Evolutionary conservation across 2,888 invertebrate species (phyloP), one percentile per base, ranked within the genome.

Genomic region (Cylindroiulus punctatus): DNA sequence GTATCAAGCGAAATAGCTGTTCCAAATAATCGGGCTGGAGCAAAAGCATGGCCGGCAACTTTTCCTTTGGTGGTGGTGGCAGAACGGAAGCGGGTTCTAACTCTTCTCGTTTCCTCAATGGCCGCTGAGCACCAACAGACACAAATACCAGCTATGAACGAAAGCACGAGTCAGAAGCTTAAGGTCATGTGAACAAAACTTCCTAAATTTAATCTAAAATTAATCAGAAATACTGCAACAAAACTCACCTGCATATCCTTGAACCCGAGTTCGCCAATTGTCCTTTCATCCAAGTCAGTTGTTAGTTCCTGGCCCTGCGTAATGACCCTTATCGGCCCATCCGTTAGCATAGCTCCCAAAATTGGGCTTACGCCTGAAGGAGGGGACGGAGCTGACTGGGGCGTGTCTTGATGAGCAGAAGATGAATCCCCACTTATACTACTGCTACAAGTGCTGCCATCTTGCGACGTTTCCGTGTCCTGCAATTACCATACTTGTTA

Each of bases 211-310:
- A n/a, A n/a, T n/a, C n/a, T n/a, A n/a, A n/a, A n/a, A n/a, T n/a
- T n/a, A n/a, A n/a, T n/a, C n/a, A n/a, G 57, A 42, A 84, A 17
- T 22, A 17, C 30, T 76, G 81, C 17, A 14, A 32, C 57, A 26
- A 65, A 47, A 84, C 22, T 86, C 89, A 95, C 95, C 93, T 97
- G 98, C 90, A 96, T 95, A 90, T 98, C 98, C 90, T 98, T 98
- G 90, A 98, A 97, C 32, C 97, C 97, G 93, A 97, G 95, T 90
- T 98, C 98, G 65, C 94, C 95, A 1, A 98, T 92, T 1, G 96
- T 96, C 89, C 97, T 95, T 90, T 98, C 98, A 90, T 98, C 98
- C 89, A 96, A 96, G 89, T 98, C 98, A 4, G 96, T 95, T 0
- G 96, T 96, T 10, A 98, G 92, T 90, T 98, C 98, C 91, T 98